Evolutionary conservation across 2,797 vertebrate genomes (phyloP).

Genomic region (Pelochelys cantorii): DNA sequence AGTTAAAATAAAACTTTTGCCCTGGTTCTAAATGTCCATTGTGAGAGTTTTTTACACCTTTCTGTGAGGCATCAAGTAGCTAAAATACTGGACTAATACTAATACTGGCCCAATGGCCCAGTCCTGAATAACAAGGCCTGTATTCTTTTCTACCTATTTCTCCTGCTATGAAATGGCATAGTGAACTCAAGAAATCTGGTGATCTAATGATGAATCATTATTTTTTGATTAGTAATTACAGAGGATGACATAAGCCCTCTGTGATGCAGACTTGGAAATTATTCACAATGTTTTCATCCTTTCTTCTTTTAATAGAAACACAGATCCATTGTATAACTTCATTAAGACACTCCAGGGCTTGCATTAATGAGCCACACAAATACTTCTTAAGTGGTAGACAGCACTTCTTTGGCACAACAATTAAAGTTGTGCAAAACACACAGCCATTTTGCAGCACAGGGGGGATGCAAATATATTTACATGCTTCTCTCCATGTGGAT

Average conservation of each 20-base stretch:
- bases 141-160: not conserved
- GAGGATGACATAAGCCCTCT: conserved; percentile 16
- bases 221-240: conserved; percentile 22
- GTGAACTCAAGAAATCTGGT: not conserved
- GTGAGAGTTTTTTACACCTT: not conserved
- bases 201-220: conserved; percentile 51
- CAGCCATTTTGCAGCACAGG: not conserved
- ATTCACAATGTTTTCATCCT: conserved; percentile 27
- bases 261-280: conserved; percentile 51
- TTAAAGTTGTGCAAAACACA: not conserved
- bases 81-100: not conserved
- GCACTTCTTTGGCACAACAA: not conserved
- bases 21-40: not conserved
- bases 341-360: not conserved
- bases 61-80: not conserved
- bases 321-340: not conserved
- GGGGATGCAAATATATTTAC: not conserved
- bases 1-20: not conserved
- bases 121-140: not conserved
- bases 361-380: not conserved
- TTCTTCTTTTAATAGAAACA: conserved; percentile 59
- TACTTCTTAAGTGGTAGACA: not conserved
- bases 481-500: not conserved
- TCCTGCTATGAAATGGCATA: not conserved
- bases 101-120: not conserved